These are phyloP conservation scores for Gnathonemus echidnorhynchus DNA, from an alignment of 2,113 vertebrate species.

Conservation along the genomic window DNA sequence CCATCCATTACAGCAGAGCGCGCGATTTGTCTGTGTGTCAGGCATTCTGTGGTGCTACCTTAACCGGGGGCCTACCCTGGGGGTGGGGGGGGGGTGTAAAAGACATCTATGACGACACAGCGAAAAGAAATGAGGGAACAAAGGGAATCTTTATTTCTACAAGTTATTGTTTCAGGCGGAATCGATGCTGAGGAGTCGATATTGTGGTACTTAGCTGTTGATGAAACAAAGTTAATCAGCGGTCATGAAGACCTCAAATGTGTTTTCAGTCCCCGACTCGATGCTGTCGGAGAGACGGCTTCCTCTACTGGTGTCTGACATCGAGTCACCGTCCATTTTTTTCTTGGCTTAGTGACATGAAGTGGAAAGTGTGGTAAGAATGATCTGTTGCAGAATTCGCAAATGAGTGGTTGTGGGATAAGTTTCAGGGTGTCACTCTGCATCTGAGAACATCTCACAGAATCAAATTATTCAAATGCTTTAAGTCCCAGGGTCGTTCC, in stretches of 20 bases:
- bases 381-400: neutral
- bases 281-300: neutral
- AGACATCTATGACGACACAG: neutral
- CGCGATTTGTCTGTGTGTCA: neutral
- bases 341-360: neutral
- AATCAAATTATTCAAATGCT: neutral
- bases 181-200: conserved; percentile 3
- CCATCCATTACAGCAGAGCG: neutral
- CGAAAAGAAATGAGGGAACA: neutral
- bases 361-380: neutral
- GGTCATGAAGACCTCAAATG: neutral
- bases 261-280: too few relatives aligned
- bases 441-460: neutral
- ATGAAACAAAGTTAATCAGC: neutral
- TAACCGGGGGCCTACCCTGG: neutral
- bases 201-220: neutral
- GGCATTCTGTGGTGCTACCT: neutral
- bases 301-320: neutral
- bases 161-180: conserved; percentile 6
- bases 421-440: neutral
- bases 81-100: neutral
- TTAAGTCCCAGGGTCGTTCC: neutral
- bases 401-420: neutral
- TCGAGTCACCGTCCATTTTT: neutral
- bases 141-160: conserved; percentile 9